Evolutionary conservation across 1,140 invertebrate genomes (phyloP), one percentile per base, ranked within the genome.

Genomic region (Caerostris extrusa): DNA sequence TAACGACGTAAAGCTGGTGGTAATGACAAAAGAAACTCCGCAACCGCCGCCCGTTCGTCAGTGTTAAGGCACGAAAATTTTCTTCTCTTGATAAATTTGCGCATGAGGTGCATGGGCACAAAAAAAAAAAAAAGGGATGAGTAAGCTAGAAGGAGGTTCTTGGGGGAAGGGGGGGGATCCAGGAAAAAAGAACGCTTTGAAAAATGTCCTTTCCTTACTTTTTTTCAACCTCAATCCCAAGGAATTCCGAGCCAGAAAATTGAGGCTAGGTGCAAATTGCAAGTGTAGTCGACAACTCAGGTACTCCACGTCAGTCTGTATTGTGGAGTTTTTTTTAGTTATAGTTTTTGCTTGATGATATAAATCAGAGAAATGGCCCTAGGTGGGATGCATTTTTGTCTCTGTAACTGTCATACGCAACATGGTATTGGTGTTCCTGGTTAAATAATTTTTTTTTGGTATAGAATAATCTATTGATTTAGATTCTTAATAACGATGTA

Each of bases 271-370:
- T 57, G 82, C 82, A 83, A 17, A 57, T n/a, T n/a, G 82, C n/a
- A 58, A 83, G 53, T n/a, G 81, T 56, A 83, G 56, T 83, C 82
- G 82, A 57, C 82, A 83, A 8, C 55, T 83, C 81, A 83, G 81
- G 53, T 83, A 83, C 14, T n/a, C 69, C 69, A n/a, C 7, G 69
- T 71, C 19, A 71, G 55, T 5, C 12, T n/a, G n/a, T 57, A 83
- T 83, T 19, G 81, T 19, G 81, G 50, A 14, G 34, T 0, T 34
- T 64, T 64, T 14, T 83, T 83, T 83, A n/a, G 12, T 56, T 10
- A 83, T 17, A 10, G 17, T 56, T 53, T 57, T 83, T 50, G 19
- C 5, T 7, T 71, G 19, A 19, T 83, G 53, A 4, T n/a, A 83
- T 64, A 64, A 64, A 64, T 64, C 61, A 64, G 17, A 64, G 61